These are phyloP conservation scores for Cylindroiulus punctatus DNA, from an alignment of 2,888 invertebrate genomes.

Conservation along the genomic window DNA sequence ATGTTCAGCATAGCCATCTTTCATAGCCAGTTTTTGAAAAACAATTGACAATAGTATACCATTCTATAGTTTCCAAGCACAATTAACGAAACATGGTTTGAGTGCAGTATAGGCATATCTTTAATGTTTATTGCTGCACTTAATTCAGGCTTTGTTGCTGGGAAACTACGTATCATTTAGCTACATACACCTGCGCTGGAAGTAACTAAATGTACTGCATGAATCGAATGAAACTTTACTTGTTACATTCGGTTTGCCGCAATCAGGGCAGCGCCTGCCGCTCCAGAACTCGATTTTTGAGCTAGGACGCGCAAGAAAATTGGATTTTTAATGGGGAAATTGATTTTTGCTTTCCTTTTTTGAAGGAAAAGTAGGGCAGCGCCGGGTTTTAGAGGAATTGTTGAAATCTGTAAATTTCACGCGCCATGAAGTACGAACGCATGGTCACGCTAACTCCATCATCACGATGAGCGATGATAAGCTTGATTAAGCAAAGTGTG, in stretches of 20 bases:
- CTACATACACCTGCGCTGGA: not conserved
- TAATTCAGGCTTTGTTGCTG: too few relatives aligned
- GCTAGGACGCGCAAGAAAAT: conserved; percentile 14
- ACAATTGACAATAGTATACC: too few relatives aligned
- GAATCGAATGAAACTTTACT: not conserved
- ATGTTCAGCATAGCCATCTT: too few relatives aligned
- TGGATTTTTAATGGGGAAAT: conserved; percentile 18
- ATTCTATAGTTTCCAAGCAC: too few relatives aligned
- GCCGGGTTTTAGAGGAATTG: not conserved
- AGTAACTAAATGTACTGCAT: not conserved
- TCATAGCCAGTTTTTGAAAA: too few relatives aligned
- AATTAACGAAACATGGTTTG: too few relatives aligned
- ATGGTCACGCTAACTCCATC: conserved; percentile 18
- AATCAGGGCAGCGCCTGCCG: not conserved
- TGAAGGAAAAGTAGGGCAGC: not conserved
- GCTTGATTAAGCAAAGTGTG: conserved; percentile 10
- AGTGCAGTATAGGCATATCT: too few relatives aligned
- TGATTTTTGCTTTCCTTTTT: conserved; percentile 13
- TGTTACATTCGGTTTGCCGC: not conserved
- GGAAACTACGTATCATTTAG: not conserved
- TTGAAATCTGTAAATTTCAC: conserved; percentile 9
- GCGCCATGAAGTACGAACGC: not conserved
- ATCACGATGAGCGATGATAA: conserved; percentile 5
- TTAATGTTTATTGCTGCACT: too few relatives aligned
- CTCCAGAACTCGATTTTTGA: not conserved